Base-by-base conservation (phyloP, 2,113 vertebrate species). In the Anthoscopus minutus region DNA sequence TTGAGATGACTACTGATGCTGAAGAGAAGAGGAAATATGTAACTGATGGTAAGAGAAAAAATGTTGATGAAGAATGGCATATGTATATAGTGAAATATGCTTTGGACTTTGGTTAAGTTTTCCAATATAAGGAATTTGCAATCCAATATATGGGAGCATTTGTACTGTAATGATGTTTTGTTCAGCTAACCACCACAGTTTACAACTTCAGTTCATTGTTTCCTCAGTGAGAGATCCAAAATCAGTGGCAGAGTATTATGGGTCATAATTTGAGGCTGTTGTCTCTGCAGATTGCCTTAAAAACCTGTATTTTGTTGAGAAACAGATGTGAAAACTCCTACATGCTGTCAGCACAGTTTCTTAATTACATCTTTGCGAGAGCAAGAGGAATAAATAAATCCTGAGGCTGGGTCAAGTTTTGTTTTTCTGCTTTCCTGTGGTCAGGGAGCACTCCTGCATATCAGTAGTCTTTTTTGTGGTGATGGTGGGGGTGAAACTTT, bases 11-110 rank as follows among this genome's bases (percentile, higher is more conserved):
- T 93, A 56, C 94, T 94, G 97, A 98, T 89, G 31, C 73, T 69
- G 98, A 98, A 84, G 98, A 99, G 92, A 99, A 99, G 97, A 99
- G 98, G 89, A 96, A 88, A 56, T 98, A 98, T 14, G 98, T 98
- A 90, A 97, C 97, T 97, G 96, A 97, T 22, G 99, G 99, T 99
- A 96, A 97, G 87, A 53, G 53, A 28, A 74, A 87, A 86, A 92
- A 17, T 6, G 9, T 66, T 80, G 48, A 10, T 54, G 25, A 78
- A 65, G 22, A 87, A 42, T 84, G 45, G 13, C 11, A 16, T 61
- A 10, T 78, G 58, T 92, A 77, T 71, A 15, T 91, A 72, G 62
- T 88, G 48, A 37, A 93, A 76, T 8, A 9, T 42, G 28, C 24
- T 86, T 86, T 62, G 77, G 50, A 25, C 31, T 78, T 78, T 6